phyloP scores from a whole-genome alignment of 2,888 invertebrate species.

The Cerceris ruficornis region DNA sequence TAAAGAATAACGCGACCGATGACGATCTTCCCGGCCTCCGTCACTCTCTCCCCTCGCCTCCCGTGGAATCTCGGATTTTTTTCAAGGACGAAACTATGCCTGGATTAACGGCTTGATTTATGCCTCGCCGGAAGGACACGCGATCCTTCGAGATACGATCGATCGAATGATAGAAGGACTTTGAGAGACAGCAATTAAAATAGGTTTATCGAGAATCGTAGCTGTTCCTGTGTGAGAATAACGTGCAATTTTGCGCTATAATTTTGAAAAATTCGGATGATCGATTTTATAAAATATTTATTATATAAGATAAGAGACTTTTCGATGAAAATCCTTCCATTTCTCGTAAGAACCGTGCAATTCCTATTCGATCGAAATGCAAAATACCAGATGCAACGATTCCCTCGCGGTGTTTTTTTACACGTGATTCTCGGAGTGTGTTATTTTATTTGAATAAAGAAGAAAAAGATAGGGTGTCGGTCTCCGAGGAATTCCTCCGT shows the following conservation, averaged over 20 bases:
- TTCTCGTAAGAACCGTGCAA: too few species aligned
- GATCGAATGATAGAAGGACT: slow-evolving; percentile 46
- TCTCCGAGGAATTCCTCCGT: slow-evolving; percentile 36
- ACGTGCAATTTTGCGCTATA: too few species aligned
- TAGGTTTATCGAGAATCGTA: too few species aligned
- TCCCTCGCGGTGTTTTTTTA: too few species aligned
- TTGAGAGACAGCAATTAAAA: background rate
- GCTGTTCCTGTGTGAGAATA: too few species aligned
- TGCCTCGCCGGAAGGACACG: slow-evolving; percentile 4
- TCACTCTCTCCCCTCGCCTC: slow-evolving; percentile 12
- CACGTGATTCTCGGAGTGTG: background rate
- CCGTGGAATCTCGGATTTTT: slow-evolving; percentile 25
- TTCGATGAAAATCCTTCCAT: too few species aligned
- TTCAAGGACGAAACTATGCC: slow-evolving; percentile 25
- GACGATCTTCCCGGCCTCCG: slow-evolving; percentile 29
- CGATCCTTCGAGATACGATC: slow-evolving; percentile 17
- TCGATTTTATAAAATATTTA: too few species aligned
- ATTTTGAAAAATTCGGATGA: too few species aligned
- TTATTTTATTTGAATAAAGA: slow-evolving; percentile 1
- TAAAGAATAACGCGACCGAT: slow-evolving; percentile 70
- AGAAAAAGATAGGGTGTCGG: background rate
- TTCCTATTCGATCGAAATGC: too few species aligned
- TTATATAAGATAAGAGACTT: too few species aligned
- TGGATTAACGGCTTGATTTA: slow-evolving; percentile 40
- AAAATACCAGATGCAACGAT: too few species aligned